Evolutionary conservation across 2,113 vertebrate species (phyloP), one percentile per base, ranked within the genome.

Genomic region (Tapirus terrestris): DNA sequence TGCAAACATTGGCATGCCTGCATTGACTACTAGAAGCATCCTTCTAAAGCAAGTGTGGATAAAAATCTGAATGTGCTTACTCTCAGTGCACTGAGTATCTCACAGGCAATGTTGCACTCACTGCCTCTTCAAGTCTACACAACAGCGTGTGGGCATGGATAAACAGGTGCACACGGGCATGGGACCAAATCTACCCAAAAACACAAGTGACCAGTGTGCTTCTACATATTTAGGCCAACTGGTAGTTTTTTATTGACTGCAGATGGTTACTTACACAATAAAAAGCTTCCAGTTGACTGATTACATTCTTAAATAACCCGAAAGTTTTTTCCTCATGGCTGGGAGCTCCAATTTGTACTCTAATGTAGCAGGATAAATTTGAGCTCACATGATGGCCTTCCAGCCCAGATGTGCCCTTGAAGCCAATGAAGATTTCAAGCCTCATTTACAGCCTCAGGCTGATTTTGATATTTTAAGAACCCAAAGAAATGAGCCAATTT

Each of bases 241-340:
- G n/a, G 45, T 91, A 43, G 23, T 27, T 43, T 68, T 97, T 97
- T 97, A 98, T 96, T 94, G 97, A 91, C 91, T 97, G 82, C 96
- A 98, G 93, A 91, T 97, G 95, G 93, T 77, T 93, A 82, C 85
- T 77, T 84, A 63, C 53, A 77, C 10, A 96, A 89, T 95, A 91
- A 97, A 95, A 91, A 51, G 3, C 51, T 94, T 86, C 31, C 21
- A 53, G 21, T 94, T 93, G 76, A 92, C 21, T 81, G 36, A 58
- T 77, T 43, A 63, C 23, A 53, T 94, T 91, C 61, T 97, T 91
- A 90, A 95, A 60, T 91, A 94, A 82, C 31, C 27, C n/a, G 92
- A 63, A 84, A 90, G 17, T 25, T 12, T 53, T 56, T 79, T 72
- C 6, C 81, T 61, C 6, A 25, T 81, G 36, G 6, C 4, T 61